Evolutionary conservation across 1,140 invertebrate genomes (phyloP).

Genomic region (Chymomyza costata): DNA sequence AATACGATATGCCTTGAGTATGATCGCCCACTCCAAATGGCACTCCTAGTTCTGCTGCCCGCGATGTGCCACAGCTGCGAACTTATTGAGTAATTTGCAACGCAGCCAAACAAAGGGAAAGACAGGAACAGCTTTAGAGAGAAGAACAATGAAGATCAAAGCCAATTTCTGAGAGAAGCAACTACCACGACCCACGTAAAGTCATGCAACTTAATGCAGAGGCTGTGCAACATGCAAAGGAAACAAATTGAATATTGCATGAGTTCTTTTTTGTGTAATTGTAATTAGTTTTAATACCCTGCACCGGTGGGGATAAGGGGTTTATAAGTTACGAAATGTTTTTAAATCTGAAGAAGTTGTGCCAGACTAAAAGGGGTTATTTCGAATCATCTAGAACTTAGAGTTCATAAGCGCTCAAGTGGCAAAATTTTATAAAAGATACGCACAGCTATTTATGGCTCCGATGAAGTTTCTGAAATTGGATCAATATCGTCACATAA

Average conservation of each 20-base stretch:
- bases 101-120: slow-evolving; percentile 10
- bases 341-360: too few species aligned
- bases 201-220: slow-evolving; percentile 50
- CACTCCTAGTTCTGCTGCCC: slow-evolving; percentile 47
- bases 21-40: slow-evolving; percentile 44
- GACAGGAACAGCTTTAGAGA: slow-evolving; percentile 1
- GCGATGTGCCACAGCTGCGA: slow-evolving; percentile 34
- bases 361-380: too few species aligned
- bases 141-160: slow-evolving; percentile 61
- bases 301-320: too few species aligned
- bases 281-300: slow-evolving; percentile 33
- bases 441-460: too few species aligned
- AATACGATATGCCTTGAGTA: too few species aligned
- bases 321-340: too few species aligned
- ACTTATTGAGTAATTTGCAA: slow-evolving; percentile 59
- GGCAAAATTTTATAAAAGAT: too few species aligned
- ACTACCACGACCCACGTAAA: slow-evolving; percentile 42
- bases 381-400: too few species aligned
- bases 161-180: slow-evolving; percentile 38
- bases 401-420: too few species aligned
- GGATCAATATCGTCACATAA: too few species aligned
- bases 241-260: slow-evolving; percentile 28
- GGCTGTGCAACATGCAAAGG: too few species aligned
- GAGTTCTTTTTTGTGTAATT: slow-evolving; percentile 26
- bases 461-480: too few species aligned